Evolutionary conservation across 1,140 invertebrate species (phyloP).

Genomic region (Macrobrachium rosenbergii): DNA sequence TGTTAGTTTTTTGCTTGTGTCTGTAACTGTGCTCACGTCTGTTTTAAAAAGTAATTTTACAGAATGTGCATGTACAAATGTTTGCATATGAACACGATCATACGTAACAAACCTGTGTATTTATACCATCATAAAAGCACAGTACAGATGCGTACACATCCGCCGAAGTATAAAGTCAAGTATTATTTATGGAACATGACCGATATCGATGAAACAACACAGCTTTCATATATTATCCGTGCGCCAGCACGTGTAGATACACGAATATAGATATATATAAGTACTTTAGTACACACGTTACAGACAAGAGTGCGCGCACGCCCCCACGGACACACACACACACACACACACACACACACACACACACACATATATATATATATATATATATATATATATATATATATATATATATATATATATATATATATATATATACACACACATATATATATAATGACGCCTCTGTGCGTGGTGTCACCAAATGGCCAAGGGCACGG

Average conservation of each 20-base stretch:
- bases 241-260: neutral
- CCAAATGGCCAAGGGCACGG: no score
- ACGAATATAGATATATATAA: neutral
- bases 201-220: neutral
- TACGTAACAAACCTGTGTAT: no score
- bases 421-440: slow-evolving; percentile 2
- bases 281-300: neutral
- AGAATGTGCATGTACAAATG: neutral
- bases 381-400: neutral
- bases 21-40: neutral
- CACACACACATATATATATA: slow-evolving; percentile 6
- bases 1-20: slow-evolving; percentile 18
- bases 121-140: no score
- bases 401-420: slow-evolving; percentile 4
- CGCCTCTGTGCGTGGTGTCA: no score
- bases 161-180: neutral
- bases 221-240: neutral
- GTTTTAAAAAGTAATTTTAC: neutral
- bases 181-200: neutral
- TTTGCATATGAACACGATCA: neutral
- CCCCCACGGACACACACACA: neutral
- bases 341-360: slow-evolving; percentile 11
- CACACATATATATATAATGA: neutral
- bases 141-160: neutral
- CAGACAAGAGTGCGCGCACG: neutral